Conservation (phyloP, 2,797 vertebrate species). For the Sebastes trivittatus region DNA sequence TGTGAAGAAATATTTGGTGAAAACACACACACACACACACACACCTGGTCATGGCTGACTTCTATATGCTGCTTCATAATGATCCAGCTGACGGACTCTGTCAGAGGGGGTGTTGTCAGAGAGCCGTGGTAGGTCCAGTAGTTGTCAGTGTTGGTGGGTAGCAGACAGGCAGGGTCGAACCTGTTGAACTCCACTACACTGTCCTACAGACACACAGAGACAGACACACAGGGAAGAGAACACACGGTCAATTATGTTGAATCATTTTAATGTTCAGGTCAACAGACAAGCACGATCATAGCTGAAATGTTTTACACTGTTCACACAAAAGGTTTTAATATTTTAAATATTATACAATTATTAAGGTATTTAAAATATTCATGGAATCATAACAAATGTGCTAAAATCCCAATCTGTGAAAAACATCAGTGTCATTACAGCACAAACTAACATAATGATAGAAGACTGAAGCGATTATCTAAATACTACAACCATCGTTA, state of each 20-base stretch:
- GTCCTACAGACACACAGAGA: slow-evolving; percentile 72
- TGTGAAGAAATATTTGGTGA: not conserved
- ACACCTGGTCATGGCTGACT: slow-evolving; percentile 93
- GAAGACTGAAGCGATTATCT: not conserved
- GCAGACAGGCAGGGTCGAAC: slow-evolving; percentile 87
- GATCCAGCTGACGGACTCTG: slow-evolving; percentile 94
- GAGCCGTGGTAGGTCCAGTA: slow-evolving; percentile 97
- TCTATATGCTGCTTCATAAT: slow-evolving; percentile 92
- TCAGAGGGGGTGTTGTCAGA: slow-evolving; percentile 92
- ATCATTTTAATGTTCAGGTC: not conserved
- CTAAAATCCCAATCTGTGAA: not conserved
- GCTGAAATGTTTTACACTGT: not conserved
- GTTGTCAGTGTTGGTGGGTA: slow-evolving; percentile 86
- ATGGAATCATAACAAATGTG: not conserved
- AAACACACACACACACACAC: not conserved
- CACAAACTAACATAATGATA: not conserved
- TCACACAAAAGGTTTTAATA: not conserved
- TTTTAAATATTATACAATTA: not conserved
- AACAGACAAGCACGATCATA: not conserved
- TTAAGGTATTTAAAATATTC: not conserved
- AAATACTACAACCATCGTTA: not conserved
- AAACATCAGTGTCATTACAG: not conserved
- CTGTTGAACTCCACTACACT: slow-evolving; percentile 83
- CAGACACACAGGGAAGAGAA: not conserved
- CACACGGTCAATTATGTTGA: not conserved